Conservation (phyloP, 2,888 invertebrate species). For the Neoscelio sp. region DNA sequence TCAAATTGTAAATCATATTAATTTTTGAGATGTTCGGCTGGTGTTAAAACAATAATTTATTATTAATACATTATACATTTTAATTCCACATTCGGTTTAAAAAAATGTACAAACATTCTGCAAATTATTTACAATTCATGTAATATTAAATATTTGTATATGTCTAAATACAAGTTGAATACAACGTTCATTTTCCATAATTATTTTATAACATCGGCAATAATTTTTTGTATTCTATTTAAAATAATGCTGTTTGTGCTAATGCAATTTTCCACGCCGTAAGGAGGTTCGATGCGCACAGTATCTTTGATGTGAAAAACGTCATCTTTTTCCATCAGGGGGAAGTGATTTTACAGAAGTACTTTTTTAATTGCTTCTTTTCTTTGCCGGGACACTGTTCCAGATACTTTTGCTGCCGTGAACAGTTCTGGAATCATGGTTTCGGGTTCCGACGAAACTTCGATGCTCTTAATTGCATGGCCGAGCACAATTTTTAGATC, state of each 20-base stretch:
- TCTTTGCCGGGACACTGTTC: constrained; percentile 64
- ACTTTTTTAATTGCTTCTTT: constrained; percentile 74
- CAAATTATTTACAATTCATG: too few species aligned
- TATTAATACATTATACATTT: too few species aligned
- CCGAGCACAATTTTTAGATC: constrained; percentile 77
- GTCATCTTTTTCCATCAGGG: constrained; percentile 76
- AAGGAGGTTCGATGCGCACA: constrained; percentile 79
- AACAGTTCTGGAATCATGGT: constrained; percentile 76
- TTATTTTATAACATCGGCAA: constrained; percentile 62
- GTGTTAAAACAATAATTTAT: too few species aligned
- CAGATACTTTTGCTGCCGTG: constrained; percentile 59
- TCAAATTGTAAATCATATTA: too few species aligned
- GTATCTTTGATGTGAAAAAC: constrained; percentile 76
- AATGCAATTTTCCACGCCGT: constrained; percentile 75
- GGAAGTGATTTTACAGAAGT: constrained; percentile 77
- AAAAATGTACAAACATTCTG: too few species aligned
- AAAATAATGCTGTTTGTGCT: constrained; percentile 78
- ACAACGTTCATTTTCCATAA: not conserved
- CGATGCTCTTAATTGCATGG: constrained; percentile 75
- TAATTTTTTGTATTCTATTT: constrained; percentile 75
- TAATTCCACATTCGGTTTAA: too few species aligned
- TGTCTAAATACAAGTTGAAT: not conserved
- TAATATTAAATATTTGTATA: too few species aligned
- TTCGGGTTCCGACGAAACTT: constrained; percentile 69
- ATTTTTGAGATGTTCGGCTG: too few species aligned